Conservation (phyloP, 2,888 invertebrate genomes). For the Zele albiditarsus region DNA sequence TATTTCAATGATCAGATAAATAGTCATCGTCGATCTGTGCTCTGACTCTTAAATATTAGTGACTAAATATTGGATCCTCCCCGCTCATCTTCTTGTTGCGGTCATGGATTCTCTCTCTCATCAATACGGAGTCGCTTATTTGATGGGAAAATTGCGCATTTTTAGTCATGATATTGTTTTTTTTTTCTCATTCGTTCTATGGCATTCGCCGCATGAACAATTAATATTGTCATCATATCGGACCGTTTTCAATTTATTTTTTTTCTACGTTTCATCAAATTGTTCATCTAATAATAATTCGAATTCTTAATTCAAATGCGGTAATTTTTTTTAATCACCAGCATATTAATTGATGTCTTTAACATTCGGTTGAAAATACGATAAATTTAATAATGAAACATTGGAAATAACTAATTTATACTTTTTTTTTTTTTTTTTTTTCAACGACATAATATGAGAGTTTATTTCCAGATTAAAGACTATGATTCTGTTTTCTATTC, state of each 20-base stretch:
- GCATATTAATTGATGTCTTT: conserved; percentile 12
- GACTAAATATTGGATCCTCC: conserved; percentile 61
- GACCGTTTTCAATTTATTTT: conserved; percentile 51
- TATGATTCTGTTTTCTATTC: conserved; percentile 3
- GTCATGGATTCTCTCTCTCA: background rate
- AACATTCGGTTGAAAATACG: conserved; percentile 33
- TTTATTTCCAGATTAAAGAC: background rate
- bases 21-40: conserved; percentile 45
- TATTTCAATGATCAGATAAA: conserved; percentile 27
- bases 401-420: background rate
- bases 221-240: conserved; percentile 64
- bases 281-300: conserved; percentile 34
- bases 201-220: conserved; percentile 55
- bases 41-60: conserved; percentile 66
- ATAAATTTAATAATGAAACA: background rate
- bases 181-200: conserved; percentile 43
- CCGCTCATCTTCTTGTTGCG: conserved; percentile 37
- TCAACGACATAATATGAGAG: background rate
- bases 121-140: conserved; percentile 32
- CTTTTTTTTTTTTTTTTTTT: background rate
- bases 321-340: background rate
- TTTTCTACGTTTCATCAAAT: conserved; percentile 23
- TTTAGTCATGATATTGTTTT: conserved; percentile 32
- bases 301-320: conserved; percentile 1
- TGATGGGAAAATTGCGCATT: conserved; percentile 37